A percentile compares a stretch with the other conserved stretches of the same genome.
phyloP scores from a whole-genome alignment of 2,797 vertebrate genomes.

The Sparus aurata region DNA sequence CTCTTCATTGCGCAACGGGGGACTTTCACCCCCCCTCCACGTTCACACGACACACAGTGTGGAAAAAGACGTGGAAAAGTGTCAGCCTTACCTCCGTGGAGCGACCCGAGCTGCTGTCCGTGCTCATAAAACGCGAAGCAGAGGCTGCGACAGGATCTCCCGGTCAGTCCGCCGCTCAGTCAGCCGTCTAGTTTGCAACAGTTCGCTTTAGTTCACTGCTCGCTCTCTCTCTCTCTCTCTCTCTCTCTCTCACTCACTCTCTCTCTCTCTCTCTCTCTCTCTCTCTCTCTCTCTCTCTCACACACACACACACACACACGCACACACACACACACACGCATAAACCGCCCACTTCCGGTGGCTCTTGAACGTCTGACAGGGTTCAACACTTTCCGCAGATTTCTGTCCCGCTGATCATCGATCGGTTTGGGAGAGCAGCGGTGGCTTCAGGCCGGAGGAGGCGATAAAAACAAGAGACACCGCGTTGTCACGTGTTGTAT shows the following conservation, averaged over 20 bases:
- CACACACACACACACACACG: slow-evolving; percentile 19
- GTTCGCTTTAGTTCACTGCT: slow-evolving; percentile 68
- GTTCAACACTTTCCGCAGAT: slow-evolving; percentile 36
- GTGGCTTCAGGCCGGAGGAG: not conserved
- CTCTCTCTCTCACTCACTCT: slow-evolving; percentile 20
- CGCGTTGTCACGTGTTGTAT: too few species aligned
- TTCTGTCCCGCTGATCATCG: slow-evolving; percentile 12
- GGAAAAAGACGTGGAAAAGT: not conserved
- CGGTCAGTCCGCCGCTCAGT: slow-evolving; percentile 51
- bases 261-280: not conserved
- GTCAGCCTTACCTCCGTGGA: slow-evolving; percentile 74
- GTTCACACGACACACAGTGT: not conserved
- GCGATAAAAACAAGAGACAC: not conserved
- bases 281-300: slow-evolving; percentile 20
- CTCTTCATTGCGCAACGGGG: slow-evolving; percentile 64
- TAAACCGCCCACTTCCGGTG: slow-evolving; percentile 84
- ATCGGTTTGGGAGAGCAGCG: not conserved
- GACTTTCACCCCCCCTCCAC: slow-evolving; percentile 21
- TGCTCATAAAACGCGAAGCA: slow-evolving; percentile 73
- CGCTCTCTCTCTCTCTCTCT: not conserved
- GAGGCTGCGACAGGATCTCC: slow-evolving; percentile 66
- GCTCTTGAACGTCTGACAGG: slow-evolving; percentile 33
- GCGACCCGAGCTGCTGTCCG: slow-evolving; percentile 66
- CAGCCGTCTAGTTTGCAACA: slow-evolving; percentile 69
- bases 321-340: slow-evolving; percentile 54